Base-by-base conservation (phyloP, 1,140 invertebrate species). In the Drosophila paulistorum region DNA sequence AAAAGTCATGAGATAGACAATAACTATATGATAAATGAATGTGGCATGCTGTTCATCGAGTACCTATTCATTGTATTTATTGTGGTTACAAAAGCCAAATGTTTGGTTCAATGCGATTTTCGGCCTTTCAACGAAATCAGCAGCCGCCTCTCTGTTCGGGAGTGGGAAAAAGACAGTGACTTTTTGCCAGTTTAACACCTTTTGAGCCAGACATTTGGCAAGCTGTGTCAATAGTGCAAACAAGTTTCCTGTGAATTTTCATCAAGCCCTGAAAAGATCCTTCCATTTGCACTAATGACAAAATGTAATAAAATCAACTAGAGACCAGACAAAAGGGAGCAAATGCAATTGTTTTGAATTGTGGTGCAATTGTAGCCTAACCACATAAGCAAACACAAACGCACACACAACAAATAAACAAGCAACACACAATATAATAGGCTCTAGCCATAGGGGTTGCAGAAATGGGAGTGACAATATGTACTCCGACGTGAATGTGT, bases 141-240 rank as follows among this genome's bases (percentile, higher is more conserved):
- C 75, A 60, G 42, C 64, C 14, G 65, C 41, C 7, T 63, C 42
- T 54, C 51, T 33, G 42, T 30, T n/a, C 23, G 7, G 35, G 11
- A 20, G 42, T 65, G 57, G 35, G 64, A 41, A 64, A 65, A 45
- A 41, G 64, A 41, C 64, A 85, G 79, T 79, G 83, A 87, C 77
- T 90, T 87, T 90, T 90, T 84, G 87, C 83, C 87, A 90, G 85
- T 90, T 90, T 90, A 90, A 90, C 87, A 90, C 87, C 87, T 90
- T 90, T 90, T 68, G 39, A 42, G 37, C 61, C 42, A 62, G 37
- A 68, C 59, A 55, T 82, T 83, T 89, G 69, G 84, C 83, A 87
- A 87, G 83, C 83, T 87, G 83, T 74, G 77, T 78, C 78, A 87
- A 87, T 74, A 87, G 26, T 13, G 57, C 66, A 86, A 87, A 86